phyloP scores from a whole-genome alignment of 1,140 invertebrate genomes.

The Lineus longissimus region DNA sequence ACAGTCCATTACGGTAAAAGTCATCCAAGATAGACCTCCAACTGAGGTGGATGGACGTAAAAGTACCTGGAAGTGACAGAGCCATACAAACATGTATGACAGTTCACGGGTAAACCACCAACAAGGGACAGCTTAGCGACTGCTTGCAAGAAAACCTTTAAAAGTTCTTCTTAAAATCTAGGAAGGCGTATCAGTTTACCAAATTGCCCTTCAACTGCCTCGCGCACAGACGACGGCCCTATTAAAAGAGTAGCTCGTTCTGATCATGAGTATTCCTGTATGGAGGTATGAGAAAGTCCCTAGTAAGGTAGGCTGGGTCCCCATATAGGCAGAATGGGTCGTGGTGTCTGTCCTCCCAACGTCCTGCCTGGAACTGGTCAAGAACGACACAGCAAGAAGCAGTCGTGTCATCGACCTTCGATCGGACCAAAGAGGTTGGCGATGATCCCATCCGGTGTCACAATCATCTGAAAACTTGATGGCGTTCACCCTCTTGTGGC shows the following conservation, averaged over 20 bases:
- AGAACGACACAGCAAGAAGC: not conserved
- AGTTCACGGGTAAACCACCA: not conserved
- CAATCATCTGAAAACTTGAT: not conserved
- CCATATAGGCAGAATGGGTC: not conserved
- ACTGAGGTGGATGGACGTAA: not conserved
- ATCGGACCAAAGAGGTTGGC: not conserved
- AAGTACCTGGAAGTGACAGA: not conserved
- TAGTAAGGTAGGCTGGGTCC: not conserved
- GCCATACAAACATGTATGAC: not conserved
- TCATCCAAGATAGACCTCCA: no score
- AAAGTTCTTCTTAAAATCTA: constrained; percentile 7
- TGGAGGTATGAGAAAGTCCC: not conserved
- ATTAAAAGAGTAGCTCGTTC: not conserved
- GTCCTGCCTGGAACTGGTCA: not conserved
- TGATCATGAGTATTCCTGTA: not conserved
- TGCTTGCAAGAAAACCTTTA: not conserved
- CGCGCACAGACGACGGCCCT: not conserved
- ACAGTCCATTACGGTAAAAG: no score
- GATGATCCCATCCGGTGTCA: not conserved
- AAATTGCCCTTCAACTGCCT: not conserved
- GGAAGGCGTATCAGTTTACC: not conserved
- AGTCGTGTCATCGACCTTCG: not conserved
- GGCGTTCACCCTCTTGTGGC: not conserved
- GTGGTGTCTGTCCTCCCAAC: not conserved
- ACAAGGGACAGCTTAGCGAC: no score